Evolutionary conservation across 2,113 vertebrate genomes (phyloP).

Genomic region (Lethenteron camtschaticum): DNA sequence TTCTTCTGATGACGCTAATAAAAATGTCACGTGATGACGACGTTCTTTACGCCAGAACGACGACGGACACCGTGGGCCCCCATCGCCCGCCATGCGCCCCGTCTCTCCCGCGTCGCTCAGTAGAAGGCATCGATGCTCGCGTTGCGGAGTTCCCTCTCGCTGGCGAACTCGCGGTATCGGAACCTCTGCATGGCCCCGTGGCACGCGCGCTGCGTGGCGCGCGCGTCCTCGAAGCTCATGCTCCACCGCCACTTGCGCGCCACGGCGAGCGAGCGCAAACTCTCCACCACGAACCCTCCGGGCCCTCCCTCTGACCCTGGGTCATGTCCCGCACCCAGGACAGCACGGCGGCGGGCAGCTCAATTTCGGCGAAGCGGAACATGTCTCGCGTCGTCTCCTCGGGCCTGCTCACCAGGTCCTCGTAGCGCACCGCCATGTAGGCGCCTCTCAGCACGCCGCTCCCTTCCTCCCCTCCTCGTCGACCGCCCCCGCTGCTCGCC

Average conservation of each 20-base stretch:
- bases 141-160: too few relatives aligned
- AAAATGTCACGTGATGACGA: too few relatives aligned
- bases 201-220: constrained; percentile 6
- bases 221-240: constrained; percentile 7
- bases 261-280: background rate
- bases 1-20: too few relatives aligned
- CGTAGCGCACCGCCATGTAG: constrained; percentile 8
- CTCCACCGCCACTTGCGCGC: constrained; percentile 8
- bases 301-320: background rate
- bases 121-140: too few relatives aligned
- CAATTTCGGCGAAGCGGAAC: constrained; percentile 6
- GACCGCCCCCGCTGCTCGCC: background rate
- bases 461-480: background rate
- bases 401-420: constrained; percentile 7
- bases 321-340: constrained; percentile 8
- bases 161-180: constrained; percentile 2
- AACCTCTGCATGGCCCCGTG: constrained; percentile 3
- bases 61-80: too few relatives aligned
- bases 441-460: background rate
- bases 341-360: background rate
- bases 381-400: background rate
- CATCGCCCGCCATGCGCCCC: too few relatives aligned
- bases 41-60: too few relatives aligned
- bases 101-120: too few relatives aligned
- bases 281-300: background rate